phyloP scores from a whole-genome alignment of 2,113 vertebrate species.

The Toxotes jaculatrix region DNA sequence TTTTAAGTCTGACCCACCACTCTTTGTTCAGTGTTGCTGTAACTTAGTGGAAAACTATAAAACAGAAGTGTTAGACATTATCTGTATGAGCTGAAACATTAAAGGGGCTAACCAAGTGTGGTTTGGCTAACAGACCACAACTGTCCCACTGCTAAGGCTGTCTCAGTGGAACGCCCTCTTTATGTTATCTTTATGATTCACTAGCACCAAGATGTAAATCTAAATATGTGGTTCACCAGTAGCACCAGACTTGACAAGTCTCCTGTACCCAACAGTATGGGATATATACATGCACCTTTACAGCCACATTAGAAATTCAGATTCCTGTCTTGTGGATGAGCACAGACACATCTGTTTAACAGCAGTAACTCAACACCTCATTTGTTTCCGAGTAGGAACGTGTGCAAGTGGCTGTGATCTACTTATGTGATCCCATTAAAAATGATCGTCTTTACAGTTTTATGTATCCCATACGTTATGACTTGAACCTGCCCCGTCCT shows the following conservation, averaged over 20 bases:
- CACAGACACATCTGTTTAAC: slow-evolving; percentile 9
- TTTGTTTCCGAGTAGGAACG: background rate
- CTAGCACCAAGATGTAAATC: background rate
- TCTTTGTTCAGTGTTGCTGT: background rate
- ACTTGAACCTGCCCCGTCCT: background rate
- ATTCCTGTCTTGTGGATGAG: background rate
- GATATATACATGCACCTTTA: background rate
- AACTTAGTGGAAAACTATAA: background rate
- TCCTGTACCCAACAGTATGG: background rate
- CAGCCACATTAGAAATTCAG: background rate
- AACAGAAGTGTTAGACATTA: background rate
- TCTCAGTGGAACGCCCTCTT: background rate
- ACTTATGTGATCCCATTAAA: slow-evolving; percentile 25
- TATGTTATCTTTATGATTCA: background rate
- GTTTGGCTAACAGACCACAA: background rate
- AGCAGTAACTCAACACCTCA: background rate
- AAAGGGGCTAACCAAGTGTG: background rate
- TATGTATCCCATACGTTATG: background rate
- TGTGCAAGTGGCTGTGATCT: slow-evolving; percentile 13
- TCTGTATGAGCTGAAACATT: background rate
- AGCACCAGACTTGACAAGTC: background rate
- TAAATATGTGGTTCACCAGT: background rate
- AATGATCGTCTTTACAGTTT: background rate
- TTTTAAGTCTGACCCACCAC: background rate
- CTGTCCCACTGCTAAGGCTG: background rate